phyloP scores from a whole-genome alignment of 2,113 vertebrate genomes.

The Labrus mixtus region DNA sequence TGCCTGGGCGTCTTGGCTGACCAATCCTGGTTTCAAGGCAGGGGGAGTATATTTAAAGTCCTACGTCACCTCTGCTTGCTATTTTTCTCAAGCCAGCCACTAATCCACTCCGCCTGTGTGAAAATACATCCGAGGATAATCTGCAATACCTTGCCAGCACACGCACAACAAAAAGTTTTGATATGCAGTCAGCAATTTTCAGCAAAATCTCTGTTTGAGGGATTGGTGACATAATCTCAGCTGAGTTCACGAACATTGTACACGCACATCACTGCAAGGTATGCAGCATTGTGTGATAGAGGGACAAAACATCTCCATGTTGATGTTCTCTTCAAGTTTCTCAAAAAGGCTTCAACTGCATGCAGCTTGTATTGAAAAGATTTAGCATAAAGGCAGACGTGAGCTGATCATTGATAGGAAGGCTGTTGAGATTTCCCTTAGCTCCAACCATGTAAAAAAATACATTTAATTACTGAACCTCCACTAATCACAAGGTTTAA shows the following conservation, averaged over 20 bases:
- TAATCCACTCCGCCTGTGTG: conserved; percentile 52
- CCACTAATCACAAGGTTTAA: conserved; percentile 23
- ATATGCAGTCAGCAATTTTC: conserved; percentile 51
- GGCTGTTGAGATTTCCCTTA: conserved; percentile 1
- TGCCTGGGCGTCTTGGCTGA: conserved; percentile 44
- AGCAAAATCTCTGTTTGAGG: conserved; percentile 37
- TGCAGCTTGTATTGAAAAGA: too few species aligned
- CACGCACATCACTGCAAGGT: conserved; percentile 19
- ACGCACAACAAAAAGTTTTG: conserved; percentile 31
- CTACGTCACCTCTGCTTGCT: conserved; percentile 45
- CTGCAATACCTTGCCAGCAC: conserved; percentile 41
- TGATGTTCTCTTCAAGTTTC: conserved; percentile 22
- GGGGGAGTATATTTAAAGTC: conserved; percentile 54
- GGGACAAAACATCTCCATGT: conserved; percentile 20
- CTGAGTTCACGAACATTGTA: conserved; percentile 36
- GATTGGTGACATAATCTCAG: conserved; percentile 29
- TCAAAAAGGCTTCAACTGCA: conserved; percentile 20
- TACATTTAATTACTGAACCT: conserved; percentile 19
- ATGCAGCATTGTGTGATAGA: background rate
- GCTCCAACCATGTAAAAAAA: conserved; percentile 1
- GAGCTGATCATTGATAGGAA: background rate
- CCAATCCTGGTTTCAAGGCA: conserved; percentile 44
- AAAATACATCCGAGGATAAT: conserved; percentile 54
- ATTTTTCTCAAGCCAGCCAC: conserved; percentile 33
- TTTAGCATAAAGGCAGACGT: conserved; percentile 16